Base-by-base conservation (phyloP, 2,797 vertebrate species). In the Gorsachius magnificus region DNA sequence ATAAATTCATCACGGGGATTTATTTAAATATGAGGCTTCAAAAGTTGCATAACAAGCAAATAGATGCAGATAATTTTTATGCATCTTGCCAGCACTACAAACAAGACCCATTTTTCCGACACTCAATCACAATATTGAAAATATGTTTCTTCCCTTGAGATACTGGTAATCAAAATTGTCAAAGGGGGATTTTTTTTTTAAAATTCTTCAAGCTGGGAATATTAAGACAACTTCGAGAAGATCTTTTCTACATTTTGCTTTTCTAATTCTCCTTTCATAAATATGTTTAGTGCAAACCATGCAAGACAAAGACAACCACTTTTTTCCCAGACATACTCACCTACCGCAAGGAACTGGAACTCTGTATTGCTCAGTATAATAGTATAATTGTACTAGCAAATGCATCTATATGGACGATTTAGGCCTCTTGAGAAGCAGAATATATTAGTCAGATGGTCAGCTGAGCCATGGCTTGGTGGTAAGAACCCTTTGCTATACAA, bases 11-110 rank as follows among this genome's bases (percentile, higher is more conserved):
- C 69, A 17, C 29, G 4, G 72, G 80, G 83, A 97, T 96, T 96
- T 96, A 96, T 97, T 87, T 82, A 79, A 91, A 94, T 60, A 53
- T 9, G 38, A 76, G 9, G 43, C 66, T 93, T 76, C 48, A 38
- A 38, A 83, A 53, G 56, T 57, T 82, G 63, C 80, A 41, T 90
- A 85, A 88, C 76, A 65, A 87, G 66, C 16, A 90, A 76, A 77
- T 71, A 85, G 71, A 74, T 79, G 48, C 83, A 89, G 38, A 50
- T 70, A 45, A 48, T 69, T 81, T 85, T 82, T 91, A 66, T 79
- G 61, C 43, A 71, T 75, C 66, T 60, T 56, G 50, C 70, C 74
- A 94, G 26, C 38, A 14, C 25, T 77, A 65, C 56, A 84, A 60
- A 84, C 8, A 45, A 91, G 76, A 79, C 66, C 41, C 51, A 82